Evolutionary conservation across 1,140 invertebrate species (phyloP), one percentile per base, ranked within the genome.

Genomic region (Eubasilissa regina): DNA sequence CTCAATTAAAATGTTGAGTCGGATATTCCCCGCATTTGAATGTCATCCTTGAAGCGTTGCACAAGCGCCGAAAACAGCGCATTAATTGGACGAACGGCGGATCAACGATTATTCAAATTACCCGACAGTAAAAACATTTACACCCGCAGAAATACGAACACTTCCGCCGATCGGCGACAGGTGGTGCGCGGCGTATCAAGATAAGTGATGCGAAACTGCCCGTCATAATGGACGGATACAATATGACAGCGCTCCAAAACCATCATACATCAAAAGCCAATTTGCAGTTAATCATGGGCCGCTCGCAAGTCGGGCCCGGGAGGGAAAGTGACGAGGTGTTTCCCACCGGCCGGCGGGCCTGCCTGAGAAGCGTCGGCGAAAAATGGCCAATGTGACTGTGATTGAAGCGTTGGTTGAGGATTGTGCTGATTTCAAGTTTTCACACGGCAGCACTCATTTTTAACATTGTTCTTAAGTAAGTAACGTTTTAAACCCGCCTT

Each of bases 91-190:
- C 9, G 55, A 58, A 58, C 21, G 55, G 55, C 21, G 55, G 55
- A 21, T 21, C 3, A 15, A 15, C 9, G 21, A 58, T 21, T 21
- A 58, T 58, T 58, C 17, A 19, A 15, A 15, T 21, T 58, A 19
- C 21, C 55, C 17, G 55, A 13, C 21, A 58, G 55, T 58, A 19
- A 58, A 35, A 58, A 58, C n/a, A 58, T 58, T 58, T 58, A 58
- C 21, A 19, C 9, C 17, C 13, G 55, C 17, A 21, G 55, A 58
- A 58, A 7, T 21, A 15, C 55, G 4, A 15, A 11, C 17, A 15
- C 7, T 58, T 58, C 55, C 4, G 55, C 17, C 55, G 55, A 9
- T 19, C 15, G 21, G 55, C n/a, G 60, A 64, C 35, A 64, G 60
- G 25, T 64, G 60, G n/a, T 58, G 21, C 35, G 35, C 35, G 21